These are phyloP conservation scores for Nomada ruficornis DNA, from an alignment of 2,888 invertebrate genomes.

Conservation along the genomic window DNA sequence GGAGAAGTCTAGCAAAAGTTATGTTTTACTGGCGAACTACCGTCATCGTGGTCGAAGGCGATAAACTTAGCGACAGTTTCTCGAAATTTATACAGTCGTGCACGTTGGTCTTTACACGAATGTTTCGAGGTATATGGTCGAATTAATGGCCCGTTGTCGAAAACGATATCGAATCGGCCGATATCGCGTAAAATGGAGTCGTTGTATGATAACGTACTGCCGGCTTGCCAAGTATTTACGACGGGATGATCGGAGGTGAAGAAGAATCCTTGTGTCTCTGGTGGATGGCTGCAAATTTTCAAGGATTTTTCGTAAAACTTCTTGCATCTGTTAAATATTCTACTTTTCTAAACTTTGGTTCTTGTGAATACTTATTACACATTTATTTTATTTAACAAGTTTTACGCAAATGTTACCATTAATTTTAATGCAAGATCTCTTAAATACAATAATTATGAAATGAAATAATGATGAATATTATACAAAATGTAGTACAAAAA, in stretches of 20 bases:
- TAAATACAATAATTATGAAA: no score
- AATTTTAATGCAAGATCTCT: no score
- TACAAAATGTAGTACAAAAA: no score
- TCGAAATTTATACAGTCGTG: conserved; percentile 12
- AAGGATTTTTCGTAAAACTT: no score
- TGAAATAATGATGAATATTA: no score
- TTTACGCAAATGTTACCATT: no score
- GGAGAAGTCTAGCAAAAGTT: conserved; percentile 29
- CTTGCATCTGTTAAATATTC: no score
- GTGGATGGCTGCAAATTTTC: no score
- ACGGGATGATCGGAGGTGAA: conserved; percentile 43
- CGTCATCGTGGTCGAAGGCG: conserved; percentile 9
- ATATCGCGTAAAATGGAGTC: conserved; percentile 30
- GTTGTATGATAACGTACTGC: conserved; percentile 44
- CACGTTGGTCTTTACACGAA: conserved; percentile 30
- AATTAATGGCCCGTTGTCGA: conserved; percentile 56
- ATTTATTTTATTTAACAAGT: no score
- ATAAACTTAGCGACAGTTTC: conserved; percentile 31
- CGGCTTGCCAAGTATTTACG: conserved; percentile 51
- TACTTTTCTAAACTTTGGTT: no score
- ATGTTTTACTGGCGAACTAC: neutral
- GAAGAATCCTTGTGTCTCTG: no score
- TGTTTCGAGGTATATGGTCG: neutral
- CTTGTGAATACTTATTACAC: no score
- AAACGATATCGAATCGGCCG: conserved; percentile 41